Conservation (phyloP, 2,113 vertebrate species). For the Abramis brama region DNA sequence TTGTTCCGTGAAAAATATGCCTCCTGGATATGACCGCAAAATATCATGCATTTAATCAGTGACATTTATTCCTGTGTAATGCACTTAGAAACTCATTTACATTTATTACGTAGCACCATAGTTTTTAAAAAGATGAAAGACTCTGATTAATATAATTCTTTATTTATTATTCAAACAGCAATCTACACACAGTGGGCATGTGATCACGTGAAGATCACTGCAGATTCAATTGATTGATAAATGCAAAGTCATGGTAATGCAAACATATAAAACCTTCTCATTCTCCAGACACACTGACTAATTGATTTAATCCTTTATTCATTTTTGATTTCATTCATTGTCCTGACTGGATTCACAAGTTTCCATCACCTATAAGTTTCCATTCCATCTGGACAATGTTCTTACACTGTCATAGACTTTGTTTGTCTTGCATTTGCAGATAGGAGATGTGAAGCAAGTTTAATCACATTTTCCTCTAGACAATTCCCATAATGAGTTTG, state of each 20-base stretch:
- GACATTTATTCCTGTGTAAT: conserved; percentile 35
- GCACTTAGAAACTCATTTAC: conserved; percentile 28
- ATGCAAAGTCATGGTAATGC: neutral
- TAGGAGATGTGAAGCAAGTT: conserved; percentile 60
- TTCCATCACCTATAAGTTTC: neutral
- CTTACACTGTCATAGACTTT: conserved; percentile 22
- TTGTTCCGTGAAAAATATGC: conserved; percentile 33
- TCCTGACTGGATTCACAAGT: neutral
- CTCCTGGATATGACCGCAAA: conserved; percentile 35
- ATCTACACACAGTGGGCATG: neutral
- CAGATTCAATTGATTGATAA: neutral
- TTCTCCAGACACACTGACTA: neutral
- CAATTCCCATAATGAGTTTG: conserved; percentile 68
- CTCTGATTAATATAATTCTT: neutral
- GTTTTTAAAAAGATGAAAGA: neutral
- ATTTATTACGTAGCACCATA: neutral
- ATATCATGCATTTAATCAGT: conserved; percentile 31
- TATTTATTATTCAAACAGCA: neutral
- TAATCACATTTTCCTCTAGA: conserved; percentile 70
- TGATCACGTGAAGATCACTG: neutral
- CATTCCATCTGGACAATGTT: neutral
- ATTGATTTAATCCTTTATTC: neutral
- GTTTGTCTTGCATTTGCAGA: conserved; percentile 56
- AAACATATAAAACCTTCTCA: neutral
- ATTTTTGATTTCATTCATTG: neutral